Evolutionary conservation across 2,113 vertebrate species (phyloP), one percentile per base, ranked within the genome.

Genomic region (Aix galericulata): DNA sequence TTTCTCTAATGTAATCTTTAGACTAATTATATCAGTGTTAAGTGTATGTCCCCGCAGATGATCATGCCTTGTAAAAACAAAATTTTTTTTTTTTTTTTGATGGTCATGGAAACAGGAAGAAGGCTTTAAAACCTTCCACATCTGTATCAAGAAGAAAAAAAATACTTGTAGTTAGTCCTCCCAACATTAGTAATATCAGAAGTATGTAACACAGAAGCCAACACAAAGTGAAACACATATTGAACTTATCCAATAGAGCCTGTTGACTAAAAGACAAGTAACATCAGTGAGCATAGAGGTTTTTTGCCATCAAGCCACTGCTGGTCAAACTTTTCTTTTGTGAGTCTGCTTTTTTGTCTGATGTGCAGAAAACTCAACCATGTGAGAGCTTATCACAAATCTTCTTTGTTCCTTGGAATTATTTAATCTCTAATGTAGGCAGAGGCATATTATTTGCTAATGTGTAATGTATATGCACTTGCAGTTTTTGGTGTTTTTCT

Each of bases 191-290:
- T 36, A 1, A 1, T 56, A 36, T 34, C 32, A 73, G 32, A 72
- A 79, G 8, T 25, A 13, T 69, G 23, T 11, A 34, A 32, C 20
- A 11, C 11, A 48, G 15, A 60, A 59, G 0, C 0, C 63, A 71
- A 17, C 38, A 76, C 2, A 52, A 26, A 11, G 12, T 36, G 71
- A 90, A 56, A 82, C 25, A 17, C 25, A 0, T 17, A 6, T 21
- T 34, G 13, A 66, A 7, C 34, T 77, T n/a, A 38, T 50, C 44
- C 40, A 63, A 3, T 6, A 7, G 63, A 88, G 23, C 34, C 15
- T 60, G 12, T 42, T 89, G 59, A 34, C 60, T 81, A 77, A 58
- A 17, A 66, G 36, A 27, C 0, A 2, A 66, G 18, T 27, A 18
- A 32, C 48, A 80, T 17, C 42, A 69, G 4, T 60, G 40, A 84